Conservation (phyloP, 2,797 vertebrate species). For the Neosalanx taihuensis region DNA sequence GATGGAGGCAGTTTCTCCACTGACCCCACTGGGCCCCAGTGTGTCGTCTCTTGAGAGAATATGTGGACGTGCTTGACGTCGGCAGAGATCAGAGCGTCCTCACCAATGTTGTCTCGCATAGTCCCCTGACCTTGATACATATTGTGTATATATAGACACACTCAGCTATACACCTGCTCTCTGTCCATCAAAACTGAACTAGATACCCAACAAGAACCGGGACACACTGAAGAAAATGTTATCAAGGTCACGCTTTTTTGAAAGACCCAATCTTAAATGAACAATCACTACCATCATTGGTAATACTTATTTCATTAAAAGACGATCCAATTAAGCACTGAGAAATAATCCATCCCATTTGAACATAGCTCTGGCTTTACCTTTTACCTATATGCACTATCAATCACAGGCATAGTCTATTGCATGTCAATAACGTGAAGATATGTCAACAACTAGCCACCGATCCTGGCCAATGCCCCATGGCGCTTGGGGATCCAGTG, state of each 20-base stretch:
- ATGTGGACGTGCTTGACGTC: background rate
- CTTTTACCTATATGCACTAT: background rate
- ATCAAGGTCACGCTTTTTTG: conserved; percentile 33
- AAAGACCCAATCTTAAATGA: background rate
- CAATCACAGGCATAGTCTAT: background rate
- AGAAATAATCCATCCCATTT: background rate
- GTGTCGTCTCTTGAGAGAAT: background rate
- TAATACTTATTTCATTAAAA: background rate
- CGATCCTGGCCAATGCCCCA: background rate
- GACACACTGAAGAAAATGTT: conserved; percentile 26
- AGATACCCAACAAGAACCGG: conserved; percentile 10
- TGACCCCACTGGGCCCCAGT: background rate
- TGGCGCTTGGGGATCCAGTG: background rate
- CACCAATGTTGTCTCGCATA: conserved; percentile 11
- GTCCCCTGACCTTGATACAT: conserved; percentile 62
- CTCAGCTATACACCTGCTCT: conserved; percentile 63
- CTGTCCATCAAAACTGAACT: conserved; percentile 57
- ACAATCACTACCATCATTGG: background rate
- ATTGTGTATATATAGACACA: conserved; percentile 50
- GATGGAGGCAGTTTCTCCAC: background rate
- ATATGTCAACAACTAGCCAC: background rate
- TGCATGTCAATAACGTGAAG: background rate
- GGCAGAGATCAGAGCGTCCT: conserved; percentile 26
- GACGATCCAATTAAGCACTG: background rate
- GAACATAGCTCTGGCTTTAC: background rate